Base-by-base conservation (phyloP, 2,113 vertebrate genomes). In the Microtus pennsylvanicus region DNA sequence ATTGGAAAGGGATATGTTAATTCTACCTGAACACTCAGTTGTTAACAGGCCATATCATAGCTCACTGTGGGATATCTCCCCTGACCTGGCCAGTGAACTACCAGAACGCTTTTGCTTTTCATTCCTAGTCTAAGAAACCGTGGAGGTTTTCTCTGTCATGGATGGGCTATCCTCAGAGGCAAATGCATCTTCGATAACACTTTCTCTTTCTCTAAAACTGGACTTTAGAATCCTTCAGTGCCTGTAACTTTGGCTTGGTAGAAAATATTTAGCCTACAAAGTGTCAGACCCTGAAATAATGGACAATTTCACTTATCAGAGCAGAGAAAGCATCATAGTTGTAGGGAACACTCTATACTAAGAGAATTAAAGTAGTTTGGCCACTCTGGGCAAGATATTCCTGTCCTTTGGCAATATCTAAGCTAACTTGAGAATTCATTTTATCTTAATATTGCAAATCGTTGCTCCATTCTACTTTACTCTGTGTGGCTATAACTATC, bases 231-330 rank as follows among this genome's bases (percentile, higher is more conserved):
- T 74, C 24, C 33, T 75, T 89, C 89, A 94, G 61, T 91, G 26
- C 22, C n/a, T 33, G n/a, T 94, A 89, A 87, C 65, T 94, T 96
- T 55, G 82, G 72, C 55, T 69, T 96, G 63, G 78, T 82, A 90
- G 70, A 91, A 95, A 81, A 86, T 94, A 89, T 74, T 96, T 97
- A 80, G 77, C 52, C 65, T 95, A 85, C 30, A 97, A 90, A 94
- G 92, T 95, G 24, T 94, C 82, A 89, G 38, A 94, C 33, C 4
- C 24, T 75, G 4, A 58, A 95, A 94, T 88, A 96, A 96, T n/a
- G 19, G 65, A 92, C 85, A 95, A 83, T 94, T 97, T 72, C 33
- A 87, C 91, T 95, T 88, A 97, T 87, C 47, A 90, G 35, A 77
- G 75, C 61, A 96, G 50, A 55, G 26, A 91, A 92, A n/a, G 42